Evolutionary conservation across 2,113 vertebrate species (phyloP), one percentile per base, ranked within the genome.

Genomic region (Typhlomys cinereus): DNA sequence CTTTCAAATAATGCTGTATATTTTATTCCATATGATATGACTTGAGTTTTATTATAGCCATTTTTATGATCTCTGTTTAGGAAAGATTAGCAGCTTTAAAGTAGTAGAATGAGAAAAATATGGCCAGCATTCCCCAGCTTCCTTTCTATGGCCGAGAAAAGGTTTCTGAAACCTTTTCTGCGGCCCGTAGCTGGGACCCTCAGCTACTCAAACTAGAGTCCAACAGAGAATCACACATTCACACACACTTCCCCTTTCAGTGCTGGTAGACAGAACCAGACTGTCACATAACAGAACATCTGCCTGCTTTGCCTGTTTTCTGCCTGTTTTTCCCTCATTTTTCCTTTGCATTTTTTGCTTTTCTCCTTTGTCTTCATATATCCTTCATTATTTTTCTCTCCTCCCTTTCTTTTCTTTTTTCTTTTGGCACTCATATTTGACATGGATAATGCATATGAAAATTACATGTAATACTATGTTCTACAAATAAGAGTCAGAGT

Each of bases 1-100:
- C 29, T 73, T 92, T 93, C 70, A 92, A 95, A 95, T 91, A 23
- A 83, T 87, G 39, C 20, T n/a, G 74, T 75, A 66, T 36, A 85
- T 31, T 85, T 69, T 31, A 57, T 85, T 21, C 13, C 36, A 74
- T 54, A 66, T 83, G 92, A 94, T 76, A 34, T 46, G 11, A 73
- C 44, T 7, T 25, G 13, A 79, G 21, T 71, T 86, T 67, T 41
- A 64, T n/a, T 62, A 31, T 39, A 57, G 23, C 20, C 74, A 73
- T 6, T 11, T 76, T n/a, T 4, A 23, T 84, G 36, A 44, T 76
- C 34, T 57, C 15, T 23, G 27, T 7, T 82, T 44, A 67, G 61
- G 7, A 39, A 52, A 76, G 21, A 23, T 78, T 76, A 70, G 44
- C 9, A 79, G 31, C n/a, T 70, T 92, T 41, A 85, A 82, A 71